Percentiles rank a stretch among this genome's conserved stretches.
These are phyloP conservation scores for Eubasilissa regina DNA, from an alignment of 1,140 invertebrate species.

Conservation along the genomic window DNA sequence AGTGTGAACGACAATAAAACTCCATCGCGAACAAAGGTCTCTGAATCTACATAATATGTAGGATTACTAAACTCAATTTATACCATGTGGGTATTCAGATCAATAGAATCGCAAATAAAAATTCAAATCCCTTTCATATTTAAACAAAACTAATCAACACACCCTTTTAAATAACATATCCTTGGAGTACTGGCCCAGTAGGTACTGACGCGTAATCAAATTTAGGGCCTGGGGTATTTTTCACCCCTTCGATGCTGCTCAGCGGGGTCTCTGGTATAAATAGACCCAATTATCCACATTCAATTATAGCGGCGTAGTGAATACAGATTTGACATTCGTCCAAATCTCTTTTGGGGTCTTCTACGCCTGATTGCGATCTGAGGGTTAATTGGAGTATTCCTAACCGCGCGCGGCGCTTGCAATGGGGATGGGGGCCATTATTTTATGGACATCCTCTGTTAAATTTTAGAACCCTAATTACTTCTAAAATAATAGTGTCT, in stretches of 20 bases:
- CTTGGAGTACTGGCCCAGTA: background rate
- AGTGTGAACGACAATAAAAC: too few relatives aligned
- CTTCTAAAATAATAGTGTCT: too few relatives aligned
- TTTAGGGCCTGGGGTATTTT: conserved; percentile 30
- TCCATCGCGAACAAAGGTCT: background rate
- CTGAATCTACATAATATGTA: too few relatives aligned
- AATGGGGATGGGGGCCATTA: background rate
- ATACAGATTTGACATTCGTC: conserved; percentile 51
- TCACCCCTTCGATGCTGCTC: conserved; percentile 9
- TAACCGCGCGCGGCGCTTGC: conserved; percentile 2
- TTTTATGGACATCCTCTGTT: too few relatives aligned
- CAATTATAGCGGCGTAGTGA: conserved; percentile 55
- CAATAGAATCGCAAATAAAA: background rate
- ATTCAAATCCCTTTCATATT: background rate
- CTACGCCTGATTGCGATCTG: conserved; percentile 5
- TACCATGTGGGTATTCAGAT: too few relatives aligned
- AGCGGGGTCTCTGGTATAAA: conserved; percentile 37
- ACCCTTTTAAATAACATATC: conserved; percentile 1
- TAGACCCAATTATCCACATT: conserved; percentile 58
- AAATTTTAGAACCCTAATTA: too few relatives aligned
- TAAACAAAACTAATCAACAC: background rate
- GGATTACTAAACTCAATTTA: too few relatives aligned
- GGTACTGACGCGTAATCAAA: conserved; percentile 7
- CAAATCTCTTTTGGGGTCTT: conserved; percentile 23
- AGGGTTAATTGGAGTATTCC: conserved; percentile 26